Evolutionary conservation across 2,113 vertebrate species (phyloP), one percentile per base, ranked within the genome.

Genomic region (Hippocampus mohnikei): DNA sequence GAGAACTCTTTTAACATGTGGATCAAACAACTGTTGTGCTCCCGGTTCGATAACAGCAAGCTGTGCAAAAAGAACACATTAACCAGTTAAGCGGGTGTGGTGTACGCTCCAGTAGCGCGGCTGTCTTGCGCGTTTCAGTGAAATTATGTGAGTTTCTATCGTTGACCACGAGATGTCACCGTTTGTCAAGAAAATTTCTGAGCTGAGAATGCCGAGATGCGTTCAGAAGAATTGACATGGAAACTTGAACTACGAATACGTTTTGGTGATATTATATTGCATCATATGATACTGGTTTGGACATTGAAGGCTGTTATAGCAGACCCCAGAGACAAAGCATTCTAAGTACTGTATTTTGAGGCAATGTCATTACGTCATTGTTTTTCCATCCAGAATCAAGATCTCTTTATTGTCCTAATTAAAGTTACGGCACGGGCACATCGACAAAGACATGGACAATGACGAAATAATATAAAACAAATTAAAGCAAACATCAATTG

Each of bases 161-260:
- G 48, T 63, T 41, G 0, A 71, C 67, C 88, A 74, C 82, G 44
- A 16, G 81, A 27, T 78, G 79, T 82, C 2, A 67, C 67, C 37
- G 78, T 84, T 77, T 79, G 3, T 27, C 33, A 58, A 63, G 13
- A 58, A 73, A 33, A 65, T 7, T 9, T 2, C 6, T 25, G 12
- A 3, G 6, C 33, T 20, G 27, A 18, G 16, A 16, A n/a, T 53
- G 20, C 50, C 5, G 25, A 58, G 23, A 53, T 23, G 55, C 55
- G 25, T 10, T 15, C 55, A 56, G 10, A 56, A 13, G 52, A 53
- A 61, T 42, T 16, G 46, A 18, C 46, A 48, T 42, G 8, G 41
- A 42, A 42, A 42, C 41, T 42, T 8, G 8, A 10, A 8, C 9
- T 44, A 2, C 42, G 10, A 50, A 50, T 2, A 1, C 1, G 1